Percentiles rank a stretch among this genome's conserved stretches.
Conservation (phyloP, 2,888 invertebrate species). For the Plebejus argus region DNA sequence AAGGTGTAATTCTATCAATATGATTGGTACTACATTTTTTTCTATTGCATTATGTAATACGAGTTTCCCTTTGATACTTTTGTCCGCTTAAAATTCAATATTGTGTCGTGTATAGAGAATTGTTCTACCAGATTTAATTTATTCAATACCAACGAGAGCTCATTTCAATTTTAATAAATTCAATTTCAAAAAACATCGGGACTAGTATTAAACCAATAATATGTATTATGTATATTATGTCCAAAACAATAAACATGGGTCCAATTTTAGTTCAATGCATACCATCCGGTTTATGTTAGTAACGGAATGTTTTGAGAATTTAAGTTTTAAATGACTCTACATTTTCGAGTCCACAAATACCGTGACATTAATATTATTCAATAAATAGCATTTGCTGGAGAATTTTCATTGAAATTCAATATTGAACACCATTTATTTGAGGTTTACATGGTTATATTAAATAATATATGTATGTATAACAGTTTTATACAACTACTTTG, state of each 20-base stretch:
- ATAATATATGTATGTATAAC: no score
- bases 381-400: background rate
- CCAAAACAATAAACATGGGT: conserved; percentile 24
- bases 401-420: background rate
- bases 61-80: background rate
- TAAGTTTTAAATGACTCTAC: conserved; percentile 23
- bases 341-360: conserved; percentile 6
- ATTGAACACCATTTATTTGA: background rate
- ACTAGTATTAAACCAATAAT: conserved; percentile 46
- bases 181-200: conserved; percentile 54
- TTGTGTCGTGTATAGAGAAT: conserved; percentile 30
- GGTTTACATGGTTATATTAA: no score
- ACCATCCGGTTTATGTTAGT: background rate
- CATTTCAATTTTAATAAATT: conserved; percentile 52
- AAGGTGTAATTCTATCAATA: no score
- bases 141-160: conserved; percentile 38
- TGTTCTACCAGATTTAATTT: conserved; percentile 32
- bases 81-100: background rate
- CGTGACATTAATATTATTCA: background rate
- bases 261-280: conserved; percentile 26
- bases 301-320: conserved; percentile 21
- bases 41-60: background rate
- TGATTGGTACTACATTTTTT: no score
- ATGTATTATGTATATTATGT: background rate
- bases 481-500: no score